Evolutionary conservation across 2,888 invertebrate species (phyloP), one percentile per base, ranked within the genome.

Genomic region (Euspilapteryx auroguttella): DNA sequence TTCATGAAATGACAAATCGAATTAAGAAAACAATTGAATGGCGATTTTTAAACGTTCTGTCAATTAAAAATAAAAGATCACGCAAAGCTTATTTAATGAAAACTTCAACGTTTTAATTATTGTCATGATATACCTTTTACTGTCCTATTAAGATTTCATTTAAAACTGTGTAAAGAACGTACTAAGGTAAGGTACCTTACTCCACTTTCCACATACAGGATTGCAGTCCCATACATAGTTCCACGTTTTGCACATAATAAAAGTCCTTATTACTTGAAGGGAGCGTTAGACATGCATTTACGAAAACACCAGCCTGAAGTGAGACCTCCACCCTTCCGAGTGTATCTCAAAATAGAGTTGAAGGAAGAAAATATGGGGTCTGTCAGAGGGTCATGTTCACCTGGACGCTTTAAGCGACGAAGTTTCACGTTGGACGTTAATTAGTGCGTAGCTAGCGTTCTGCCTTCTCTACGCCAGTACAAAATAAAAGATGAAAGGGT

Each of bases 351-450:
- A 38, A 42, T 39, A 47, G 44, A 45, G 40, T 37, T 39, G 20
- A 12, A 37, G 39, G n/a, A n/a, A n/a, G n/a, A n/a, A 51, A 51
- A 53, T 49, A 44, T 53, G 54, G 55, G 47, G 41, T 50, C 44
- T 50, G 46, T 44, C 46, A 44, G 37, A n/a, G 45, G 66, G 43
- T 48, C 69, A 50, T 32, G 47, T 47, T 51, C 52, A 44, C 52
- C 49, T 61, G 63, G 69, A 47, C 43, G 38, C 41, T 44, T 43
- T 45, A 42, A 44, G 51, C 44, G 53, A 47, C 58, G 44, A 64
- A 71, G 73, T 71, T 75, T 66, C 71, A 66, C 62, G 66, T 65
- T 64, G 57, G 55, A 59, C 66, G 61, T 69, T 75, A 75, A 75
- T 75, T 73, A 71, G 69, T 69, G 66, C 66, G 66, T 63, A 55